These are phyloP conservation scores for Meghimatium bilineatum DNA, from an alignment of 2,888 invertebrate genomes.

Conservation along the genomic window DNA sequence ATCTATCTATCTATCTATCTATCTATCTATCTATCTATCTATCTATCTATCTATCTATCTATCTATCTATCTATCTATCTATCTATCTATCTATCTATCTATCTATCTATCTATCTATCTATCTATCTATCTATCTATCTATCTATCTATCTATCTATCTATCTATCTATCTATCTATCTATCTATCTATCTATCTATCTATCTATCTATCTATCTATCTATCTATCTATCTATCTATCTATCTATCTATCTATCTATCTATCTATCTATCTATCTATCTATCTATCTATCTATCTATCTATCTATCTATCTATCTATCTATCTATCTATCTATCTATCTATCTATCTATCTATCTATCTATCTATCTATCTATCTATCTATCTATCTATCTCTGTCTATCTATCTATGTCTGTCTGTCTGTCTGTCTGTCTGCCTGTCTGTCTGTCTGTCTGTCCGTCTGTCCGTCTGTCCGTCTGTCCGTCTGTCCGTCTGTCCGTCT, in stretches of 20 bases:
- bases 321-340: conserved; percentile 27
- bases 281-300: conserved; percentile 27
- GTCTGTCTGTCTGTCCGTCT: too few relatives aligned
- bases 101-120: conserved; percentile 27
- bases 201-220: background rate
- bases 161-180: conserved; percentile 15
- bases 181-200: conserved; percentile 4
- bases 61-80: conserved; percentile 27
- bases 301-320: conserved; percentile 27
- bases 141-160: conserved; percentile 1
- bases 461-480: conserved; percentile 21
- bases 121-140: conserved; percentile 27
- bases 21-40: conserved; percentile 11
- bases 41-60: conserved; percentile 21
- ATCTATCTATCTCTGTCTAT: too few relatives aligned
- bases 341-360: conserved; percentile 10
- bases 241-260: conserved; percentile 13
- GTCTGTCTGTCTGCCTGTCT: too few relatives aligned
- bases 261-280: conserved; percentile 22
- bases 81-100: conserved; percentile 27
- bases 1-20: conserved; percentile 12
- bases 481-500: conserved; percentile 19
- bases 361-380: background rate
- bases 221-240: background rate
- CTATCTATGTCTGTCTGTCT: too few relatives aligned